phyloP scores from a whole-genome alignment of 2,888 invertebrate species.

The Drosophila kambysellisi region DNA sequence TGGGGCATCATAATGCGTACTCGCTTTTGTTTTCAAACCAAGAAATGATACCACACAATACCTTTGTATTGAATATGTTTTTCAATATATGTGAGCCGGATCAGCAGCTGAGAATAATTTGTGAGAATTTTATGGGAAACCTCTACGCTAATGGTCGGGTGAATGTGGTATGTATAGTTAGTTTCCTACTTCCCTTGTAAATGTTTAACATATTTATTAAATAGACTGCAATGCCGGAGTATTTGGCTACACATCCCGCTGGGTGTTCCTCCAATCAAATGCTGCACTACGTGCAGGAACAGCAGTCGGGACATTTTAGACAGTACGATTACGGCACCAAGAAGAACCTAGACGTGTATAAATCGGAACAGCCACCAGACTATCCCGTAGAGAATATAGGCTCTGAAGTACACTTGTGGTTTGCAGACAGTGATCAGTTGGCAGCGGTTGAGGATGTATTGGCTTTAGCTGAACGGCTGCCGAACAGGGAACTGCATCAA shows the following conservation, averaged over 20 bases:
- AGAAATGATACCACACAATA: constrained; percentile 88
- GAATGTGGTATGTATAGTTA: constrained; percentile 53
- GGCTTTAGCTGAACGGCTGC: constrained; percentile 54
- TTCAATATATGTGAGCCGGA: constrained; percentile 84
- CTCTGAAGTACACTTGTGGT: constrained; percentile 71
- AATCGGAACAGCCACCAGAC: constrained; percentile 63
- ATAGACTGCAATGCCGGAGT: constrained; percentile 62
- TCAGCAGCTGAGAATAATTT: constrained; percentile 83
- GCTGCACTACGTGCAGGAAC: constrained; percentile 76
- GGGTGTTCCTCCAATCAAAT: constrained; percentile 80
- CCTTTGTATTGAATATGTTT: constrained; percentile 85
- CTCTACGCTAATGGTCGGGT: constrained; percentile 81
- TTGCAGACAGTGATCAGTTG: constrained; percentile 70
- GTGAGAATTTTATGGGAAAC: constrained; percentile 87
- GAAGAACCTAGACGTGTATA: constrained; percentile 66
- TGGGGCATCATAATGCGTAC: constrained; percentile 63
- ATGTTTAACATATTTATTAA: background rate
- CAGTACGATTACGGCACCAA: constrained; percentile 68
- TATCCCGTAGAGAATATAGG: constrained; percentile 70
- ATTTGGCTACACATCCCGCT: constrained; percentile 70
- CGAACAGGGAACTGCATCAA: constrained; percentile 59
- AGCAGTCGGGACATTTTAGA: constrained; percentile 70
- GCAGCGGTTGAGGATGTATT: constrained; percentile 75
- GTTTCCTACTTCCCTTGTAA: background rate
- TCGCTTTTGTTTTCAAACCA: constrained; percentile 74